Evolutionary conservation across 1,140 invertebrate species (phyloP).

Genomic region (Drosophila auraria): DNA sequence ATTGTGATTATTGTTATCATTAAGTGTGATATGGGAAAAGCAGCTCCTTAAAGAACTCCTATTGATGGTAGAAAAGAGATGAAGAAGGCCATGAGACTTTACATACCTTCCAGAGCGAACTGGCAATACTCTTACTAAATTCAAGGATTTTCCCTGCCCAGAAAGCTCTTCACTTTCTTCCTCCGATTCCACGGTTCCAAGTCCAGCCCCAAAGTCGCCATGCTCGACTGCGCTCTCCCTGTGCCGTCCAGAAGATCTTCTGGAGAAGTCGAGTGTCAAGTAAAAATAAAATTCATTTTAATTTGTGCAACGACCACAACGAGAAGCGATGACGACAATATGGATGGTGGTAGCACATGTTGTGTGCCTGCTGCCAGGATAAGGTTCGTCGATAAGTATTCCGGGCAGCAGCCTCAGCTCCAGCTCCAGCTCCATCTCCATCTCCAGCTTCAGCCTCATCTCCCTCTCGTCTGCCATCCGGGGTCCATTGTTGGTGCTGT

Average conservation of each 20-base stretch:
- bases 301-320: slow-evolving; percentile 53
- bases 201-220: neutral
- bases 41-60: slow-evolving; percentile 16
- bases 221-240: neutral
- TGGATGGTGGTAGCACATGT: slow-evolving; percentile 24
- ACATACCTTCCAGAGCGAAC: neutral
- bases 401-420: slow-evolving; percentile 7
- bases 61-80: slow-evolving; percentile 8
- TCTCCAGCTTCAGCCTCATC: slow-evolving; percentile 4
- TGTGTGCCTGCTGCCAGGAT: slow-evolving; percentile 56
- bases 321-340: slow-evolving; percentile 40
- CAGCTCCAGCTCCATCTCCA: slow-evolving; percentile 11
- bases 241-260: neutral
- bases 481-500: slow-evolving; percentile 63
- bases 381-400: slow-evolving; percentile 65
- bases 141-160: too few species aligned
- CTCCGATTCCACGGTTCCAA: neutral
- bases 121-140: slow-evolving; percentile 5
- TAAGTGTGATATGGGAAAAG: slow-evolving; percentile 34
- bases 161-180: too few species aligned
- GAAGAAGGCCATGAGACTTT: too few species aligned
- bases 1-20: slow-evolving; percentile 55
- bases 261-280: slow-evolving; percentile 38
- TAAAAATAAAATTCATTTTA: slow-evolving; percentile 64
- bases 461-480: slow-evolving; percentile 12